These are phyloP conservation scores for Trissolcus basalis DNA, from an alignment of 1,140 invertebrate species.

Conservation along the genomic window DNA sequence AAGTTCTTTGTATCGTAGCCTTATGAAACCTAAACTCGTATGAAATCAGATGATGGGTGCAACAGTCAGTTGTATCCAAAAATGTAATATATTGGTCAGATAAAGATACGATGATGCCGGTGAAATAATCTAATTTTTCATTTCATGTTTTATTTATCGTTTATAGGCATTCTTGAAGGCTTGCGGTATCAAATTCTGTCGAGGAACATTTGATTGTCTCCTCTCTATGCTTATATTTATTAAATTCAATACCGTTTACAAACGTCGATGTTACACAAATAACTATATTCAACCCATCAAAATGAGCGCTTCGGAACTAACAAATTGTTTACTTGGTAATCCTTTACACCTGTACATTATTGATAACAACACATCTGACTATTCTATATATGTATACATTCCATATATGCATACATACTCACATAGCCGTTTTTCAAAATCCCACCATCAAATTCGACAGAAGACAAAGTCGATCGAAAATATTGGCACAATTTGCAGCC, in stretches of 20 bases:
- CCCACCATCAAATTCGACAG: too few species aligned
- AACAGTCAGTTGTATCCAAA: conserved; percentile 56
- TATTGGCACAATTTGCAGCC: too few species aligned
- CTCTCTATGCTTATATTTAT: conserved; percentile 43
- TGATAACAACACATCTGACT: conserved; percentile 49
- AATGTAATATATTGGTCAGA: conserved; percentile 47
- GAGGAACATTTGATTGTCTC: conserved; percentile 31
- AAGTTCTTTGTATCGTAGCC: conserved; percentile 38
- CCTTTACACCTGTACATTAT: conserved; percentile 60
- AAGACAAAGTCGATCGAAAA: too few species aligned
- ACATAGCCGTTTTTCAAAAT: not conserved
- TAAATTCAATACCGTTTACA: conserved; percentile 49
- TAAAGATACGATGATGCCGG: conserved; percentile 53
- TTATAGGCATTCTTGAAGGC: conserved; percentile 60
- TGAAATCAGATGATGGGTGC: conserved; percentile 49
- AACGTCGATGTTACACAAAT: conserved; percentile 53
- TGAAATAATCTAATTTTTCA: conserved; percentile 50
- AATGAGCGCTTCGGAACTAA: conserved; percentile 48
- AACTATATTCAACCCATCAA: conserved; percentile 39
- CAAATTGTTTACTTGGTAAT: conserved; percentile 38
- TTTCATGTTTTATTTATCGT: conserved; percentile 37
- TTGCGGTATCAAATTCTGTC: conserved; percentile 59
- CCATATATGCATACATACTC: conserved; percentile 21
- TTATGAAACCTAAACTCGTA: conserved; percentile 46
- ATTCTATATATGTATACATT: conserved; percentile 46